Conservation (phyloP, 2,797 vertebrate species). For the Molothrus ater region DNA sequence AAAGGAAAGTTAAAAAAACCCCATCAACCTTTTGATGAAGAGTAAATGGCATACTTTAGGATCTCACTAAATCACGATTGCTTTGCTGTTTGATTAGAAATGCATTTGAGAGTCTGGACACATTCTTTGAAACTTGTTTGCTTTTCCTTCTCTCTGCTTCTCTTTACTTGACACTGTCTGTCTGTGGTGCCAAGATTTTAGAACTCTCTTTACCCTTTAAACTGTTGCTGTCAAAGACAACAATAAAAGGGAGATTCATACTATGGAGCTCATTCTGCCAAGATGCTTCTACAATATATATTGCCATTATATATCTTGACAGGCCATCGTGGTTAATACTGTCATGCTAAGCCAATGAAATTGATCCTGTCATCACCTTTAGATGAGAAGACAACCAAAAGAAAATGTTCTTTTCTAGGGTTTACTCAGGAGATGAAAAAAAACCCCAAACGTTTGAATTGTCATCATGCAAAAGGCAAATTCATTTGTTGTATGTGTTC, state of each 20-base stretch:
- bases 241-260: constrained; percentile 24
- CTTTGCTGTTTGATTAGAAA: constrained; percentile 62
- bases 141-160: constrained; percentile 44
- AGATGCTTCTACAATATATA: constrained; percentile 22
- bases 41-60: constrained; percentile 56
- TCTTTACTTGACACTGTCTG: constrained; percentile 35
- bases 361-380: constrained; percentile 63
- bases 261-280: constrained; percentile 32
- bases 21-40: constrained; percentile 56
- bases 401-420: constrained; percentile 28
- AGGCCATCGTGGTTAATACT: constrained; percentile 64
- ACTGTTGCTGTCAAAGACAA: constrained; percentile 35
- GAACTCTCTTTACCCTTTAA: constrained; percentile 26
- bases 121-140: constrained; percentile 55
- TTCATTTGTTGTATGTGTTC: constrained; percentile 6
- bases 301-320: constrained; percentile 62
- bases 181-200: constrained; percentile 37
- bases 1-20: constrained; percentile 28
- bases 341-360: constrained; percentile 63
- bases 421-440: constrained; percentile 25
- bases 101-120: constrained; percentile 44
- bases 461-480: neutral
- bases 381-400: constrained; percentile 12
- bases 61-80: constrained; percentile 51
- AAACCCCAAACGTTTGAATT: neutral